Evolutionary conservation across 1,140 invertebrate genomes (phyloP).

Genomic region (Melipona quadrifasciata): DNA sequence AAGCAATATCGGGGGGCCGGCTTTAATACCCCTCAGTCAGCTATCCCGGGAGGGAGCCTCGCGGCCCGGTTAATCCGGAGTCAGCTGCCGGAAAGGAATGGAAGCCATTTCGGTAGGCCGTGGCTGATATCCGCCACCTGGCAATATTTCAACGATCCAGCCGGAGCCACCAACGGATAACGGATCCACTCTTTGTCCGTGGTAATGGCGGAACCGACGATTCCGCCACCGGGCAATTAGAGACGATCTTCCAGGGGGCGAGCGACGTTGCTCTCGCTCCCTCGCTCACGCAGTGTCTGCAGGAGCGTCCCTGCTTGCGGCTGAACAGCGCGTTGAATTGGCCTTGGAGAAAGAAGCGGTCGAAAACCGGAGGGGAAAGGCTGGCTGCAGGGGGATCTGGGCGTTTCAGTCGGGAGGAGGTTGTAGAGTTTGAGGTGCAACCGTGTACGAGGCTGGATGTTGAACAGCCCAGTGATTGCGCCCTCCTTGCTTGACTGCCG

Average conservation of each 20-base stretch:
- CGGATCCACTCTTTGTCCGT: constrained; percentile 59
- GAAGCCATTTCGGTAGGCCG: constrained; percentile 63
- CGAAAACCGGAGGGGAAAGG: neutral
- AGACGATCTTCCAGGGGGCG: constrained; percentile 32
- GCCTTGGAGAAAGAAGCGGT: constrained; percentile 10
- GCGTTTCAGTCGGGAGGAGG: neutral
- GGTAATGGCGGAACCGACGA: constrained; percentile 39
- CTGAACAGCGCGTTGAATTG: neutral
- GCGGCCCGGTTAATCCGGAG: constrained; percentile 67
- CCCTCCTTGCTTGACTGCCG: no score
- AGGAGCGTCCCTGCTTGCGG: neutral
- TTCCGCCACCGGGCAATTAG: constrained; percentile 57
- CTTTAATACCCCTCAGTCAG: constrained; percentile 68
- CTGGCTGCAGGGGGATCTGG: neutral
- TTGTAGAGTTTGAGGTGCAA: no score
- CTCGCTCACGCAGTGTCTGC: neutral
- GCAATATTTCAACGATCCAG: constrained; percentile 69
- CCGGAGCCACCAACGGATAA: constrained; percentile 32
- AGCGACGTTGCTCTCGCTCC: no score
- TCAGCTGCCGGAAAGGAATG: constrained; percentile 70
- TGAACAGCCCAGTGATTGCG: neutral
- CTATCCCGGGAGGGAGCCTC: constrained; percentile 57
- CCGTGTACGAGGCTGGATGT: neutral
- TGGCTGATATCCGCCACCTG: constrained; percentile 66
- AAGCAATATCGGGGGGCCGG: constrained; percentile 64